Evolutionary conservation across 1,140 invertebrate genomes (phyloP).

Genomic region (Drosophila triauraria): DNA sequence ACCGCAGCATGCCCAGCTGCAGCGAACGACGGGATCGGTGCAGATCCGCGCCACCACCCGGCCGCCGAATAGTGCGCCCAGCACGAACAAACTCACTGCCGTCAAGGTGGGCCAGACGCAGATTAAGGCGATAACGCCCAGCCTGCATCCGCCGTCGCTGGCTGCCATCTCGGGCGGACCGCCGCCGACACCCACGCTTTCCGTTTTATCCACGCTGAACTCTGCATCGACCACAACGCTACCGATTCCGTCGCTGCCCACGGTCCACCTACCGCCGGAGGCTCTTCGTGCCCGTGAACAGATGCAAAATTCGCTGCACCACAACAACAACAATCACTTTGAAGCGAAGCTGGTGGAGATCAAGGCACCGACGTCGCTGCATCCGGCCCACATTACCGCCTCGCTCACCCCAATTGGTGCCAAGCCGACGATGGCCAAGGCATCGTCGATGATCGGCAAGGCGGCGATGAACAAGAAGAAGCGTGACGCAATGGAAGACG

Average conservation of each 20-base stretch:
- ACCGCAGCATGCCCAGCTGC: slow-evolving; percentile 76
- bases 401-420: slow-evolving; percentile 72
- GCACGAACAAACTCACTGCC: slow-evolving; percentile 76
- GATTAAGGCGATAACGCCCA: slow-evolving; percentile 81
- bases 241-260: slow-evolving; percentile 79
- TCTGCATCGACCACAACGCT: slow-evolving; percentile 69
- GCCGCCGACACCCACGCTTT: slow-evolving; percentile 74
- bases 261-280: slow-evolving; percentile 75
- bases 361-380: slow-evolving; percentile 58
- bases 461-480: slow-evolving; percentile 79
- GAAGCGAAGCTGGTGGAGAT: slow-evolving; percentile 75
- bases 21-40: slow-evolving; percentile 74
- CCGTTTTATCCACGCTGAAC: slow-evolving; percentile 73
- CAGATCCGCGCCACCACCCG: slow-evolving; percentile 76
- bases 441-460: slow-evolving; percentile 57
- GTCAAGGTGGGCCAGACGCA: slow-evolving; percentile 85
- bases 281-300: slow-evolving; percentile 69
- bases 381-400: slow-evolving; percentile 59
- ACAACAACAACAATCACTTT: slow-evolving; percentile 77
- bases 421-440: slow-evolving; percentile 48
- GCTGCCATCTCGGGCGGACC: slow-evolving; percentile 77
- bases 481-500: slow-evolving; percentile 63
- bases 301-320: slow-evolving; percentile 73
- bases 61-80: slow-evolving; percentile 54
- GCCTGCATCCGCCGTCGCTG: slow-evolving; percentile 77